Evolutionary conservation across 2,113 vertebrate genomes (phyloP).

Genomic region (Diadophis punctatus): DNA sequence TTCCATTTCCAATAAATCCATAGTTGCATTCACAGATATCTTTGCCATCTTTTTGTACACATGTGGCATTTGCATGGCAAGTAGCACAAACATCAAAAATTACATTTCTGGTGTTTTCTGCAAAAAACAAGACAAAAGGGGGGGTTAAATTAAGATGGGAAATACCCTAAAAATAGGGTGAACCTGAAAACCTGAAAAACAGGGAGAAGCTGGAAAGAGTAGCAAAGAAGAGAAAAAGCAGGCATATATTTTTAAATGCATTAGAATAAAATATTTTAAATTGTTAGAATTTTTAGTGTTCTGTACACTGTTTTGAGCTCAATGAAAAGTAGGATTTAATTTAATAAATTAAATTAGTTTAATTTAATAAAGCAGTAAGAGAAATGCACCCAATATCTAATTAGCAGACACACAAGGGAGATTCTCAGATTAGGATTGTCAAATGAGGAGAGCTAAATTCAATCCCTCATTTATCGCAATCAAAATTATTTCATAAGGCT

Average conservation of each 20-base stretch:
- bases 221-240: background rate
- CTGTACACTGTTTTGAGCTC: background rate
- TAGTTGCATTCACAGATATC: constrained; percentile 90
- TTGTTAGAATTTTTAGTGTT: background rate
- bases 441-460: background rate
- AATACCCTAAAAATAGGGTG: background rate
- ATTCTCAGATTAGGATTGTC: background rate
- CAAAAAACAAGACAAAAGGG: constrained; percentile 40
- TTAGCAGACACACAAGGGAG: background rate
- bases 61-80: constrained; percentile 85
- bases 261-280: background rate
- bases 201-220: background rate
- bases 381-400: background rate
- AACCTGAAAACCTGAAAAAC: background rate
- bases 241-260: background rate
- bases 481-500: background rate
- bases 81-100: constrained; percentile 76
- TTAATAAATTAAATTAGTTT: background rate
- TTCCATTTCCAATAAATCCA: constrained; percentile 91
- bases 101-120: constrained; percentile 8
- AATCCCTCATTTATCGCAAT: background rate
- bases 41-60: constrained; percentile 75
- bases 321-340: background rate
- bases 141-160: background rate
- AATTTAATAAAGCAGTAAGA: background rate